Percentiles rank a stretch among this genome's conserved stretches.
Evolutionary conservation across 35 echinoderm and acorn worm genomes (phyloP).

Genomic region (Acanthaster planci): DNA sequence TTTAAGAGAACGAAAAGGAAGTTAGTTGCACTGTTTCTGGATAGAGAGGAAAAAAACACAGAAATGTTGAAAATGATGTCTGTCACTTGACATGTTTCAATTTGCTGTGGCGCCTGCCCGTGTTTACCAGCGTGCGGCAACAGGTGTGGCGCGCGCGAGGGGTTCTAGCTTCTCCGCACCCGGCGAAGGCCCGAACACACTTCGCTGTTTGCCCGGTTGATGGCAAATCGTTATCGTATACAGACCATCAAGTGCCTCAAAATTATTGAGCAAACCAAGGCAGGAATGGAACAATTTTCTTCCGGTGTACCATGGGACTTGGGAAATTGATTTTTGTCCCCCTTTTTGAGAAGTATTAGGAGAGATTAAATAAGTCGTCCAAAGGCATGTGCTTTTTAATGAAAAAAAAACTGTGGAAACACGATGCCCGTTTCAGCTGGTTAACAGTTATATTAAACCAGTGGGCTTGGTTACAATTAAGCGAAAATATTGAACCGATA

Average conservation of each 20-base stretch:
- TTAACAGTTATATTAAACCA: too few species aligned
- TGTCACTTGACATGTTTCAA: neutral
- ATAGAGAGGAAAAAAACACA: too few species aligned
- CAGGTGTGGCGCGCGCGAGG: neutral
- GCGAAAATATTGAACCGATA: too few species aligned
- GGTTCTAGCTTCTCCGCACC: neutral
- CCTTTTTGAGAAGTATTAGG: neutral
- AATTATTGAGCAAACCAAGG: neutral
- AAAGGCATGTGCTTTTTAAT: too few species aligned
- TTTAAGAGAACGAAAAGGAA: too few species aligned
- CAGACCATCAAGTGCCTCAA: neutral
- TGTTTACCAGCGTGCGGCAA: slow-evolving; percentile 10
- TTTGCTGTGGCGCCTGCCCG: neutral
- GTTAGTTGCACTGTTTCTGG: too few species aligned
- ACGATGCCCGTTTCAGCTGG: too few species aligned
- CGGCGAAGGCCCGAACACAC: neutral
- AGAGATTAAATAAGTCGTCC: too few species aligned
- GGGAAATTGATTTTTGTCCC: neutral
- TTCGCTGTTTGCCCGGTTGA: neutral
- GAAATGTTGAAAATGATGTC: too few species aligned
- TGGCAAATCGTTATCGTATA: slow-evolving; percentile 29
- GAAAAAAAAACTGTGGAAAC: too few species aligned
- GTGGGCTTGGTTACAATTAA: too few species aligned
- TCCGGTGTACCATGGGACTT: neutral
- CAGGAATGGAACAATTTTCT: neutral